Evolutionary conservation across 2,113 vertebrate genomes (phyloP).

Genomic region (Leucoraja erinaceus): DNA sequence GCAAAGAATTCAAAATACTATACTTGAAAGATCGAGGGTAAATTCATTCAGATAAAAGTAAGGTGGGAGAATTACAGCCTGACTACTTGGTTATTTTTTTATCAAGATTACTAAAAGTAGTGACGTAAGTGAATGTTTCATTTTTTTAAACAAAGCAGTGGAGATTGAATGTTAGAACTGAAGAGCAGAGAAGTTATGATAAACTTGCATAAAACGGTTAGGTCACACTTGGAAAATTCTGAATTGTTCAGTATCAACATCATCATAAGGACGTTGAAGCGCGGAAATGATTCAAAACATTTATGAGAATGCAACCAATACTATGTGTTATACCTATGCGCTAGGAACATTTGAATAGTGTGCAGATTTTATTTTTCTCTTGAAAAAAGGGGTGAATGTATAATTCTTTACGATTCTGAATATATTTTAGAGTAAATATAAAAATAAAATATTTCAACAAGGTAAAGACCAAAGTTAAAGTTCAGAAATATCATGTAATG

Average conservation of each 20-base stretch:
- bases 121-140: not conserved
- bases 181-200: not conserved
- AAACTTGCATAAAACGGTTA: not conserved
- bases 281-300: not conserved
- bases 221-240: not conserved
- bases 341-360: not conserved
- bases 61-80: not conserved
- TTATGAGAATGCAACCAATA: not conserved
- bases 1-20: not conserved
- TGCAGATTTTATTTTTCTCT: not conserved
- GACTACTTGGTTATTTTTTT: not conserved
- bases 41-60: not conserved
- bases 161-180: not conserved
- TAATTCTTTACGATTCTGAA: not conserved
- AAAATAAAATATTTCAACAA: not conserved
- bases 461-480: not conserved
- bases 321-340: not conserved
- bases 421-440: not conserved
- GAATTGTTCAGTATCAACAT: not conserved
- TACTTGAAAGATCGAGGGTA: too few species aligned
- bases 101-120: not conserved
- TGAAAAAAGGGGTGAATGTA: not conserved
- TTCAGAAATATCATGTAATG: not conserved
- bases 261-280: not conserved
- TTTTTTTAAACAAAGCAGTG: not conserved